Evolutionary conservation across 2,113 vertebrate genomes (phyloP).

Genomic region (Seriola aureovittata): DNA sequence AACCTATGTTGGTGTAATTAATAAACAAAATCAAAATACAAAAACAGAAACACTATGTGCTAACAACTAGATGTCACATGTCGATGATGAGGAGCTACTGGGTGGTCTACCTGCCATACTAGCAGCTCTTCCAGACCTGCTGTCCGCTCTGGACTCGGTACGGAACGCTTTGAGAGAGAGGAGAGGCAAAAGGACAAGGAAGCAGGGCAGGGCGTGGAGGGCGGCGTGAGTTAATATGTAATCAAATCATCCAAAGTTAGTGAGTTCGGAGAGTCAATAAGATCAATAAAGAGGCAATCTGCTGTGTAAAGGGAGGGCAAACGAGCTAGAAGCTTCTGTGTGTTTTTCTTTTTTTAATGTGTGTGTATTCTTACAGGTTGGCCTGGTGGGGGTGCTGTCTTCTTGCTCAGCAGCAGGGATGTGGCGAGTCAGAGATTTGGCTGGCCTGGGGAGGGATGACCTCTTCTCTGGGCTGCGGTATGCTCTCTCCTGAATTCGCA

Average conservation of each 20-base stretch:
- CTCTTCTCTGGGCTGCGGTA: slow-evolving; percentile 94
- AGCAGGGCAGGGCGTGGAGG: slow-evolving; percentile 11
- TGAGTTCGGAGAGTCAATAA: neutral
- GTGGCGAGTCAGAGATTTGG: slow-evolving; percentile 92
- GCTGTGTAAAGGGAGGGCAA: neutral
- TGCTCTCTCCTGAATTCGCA: slow-evolving; percentile 86
- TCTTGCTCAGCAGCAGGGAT: slow-evolving; percentile 90
- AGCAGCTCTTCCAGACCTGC: slow-evolving; percentile 76
- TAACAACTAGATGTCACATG: neutral
- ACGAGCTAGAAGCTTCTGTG: neutral
- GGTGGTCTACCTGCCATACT: slow-evolving; percentile 79
- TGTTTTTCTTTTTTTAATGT: neutral
- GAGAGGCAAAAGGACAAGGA: slow-evolving; percentile 15
- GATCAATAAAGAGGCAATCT: neutral
- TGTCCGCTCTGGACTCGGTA: slow-evolving; percentile 75
- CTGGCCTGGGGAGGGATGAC: slow-evolving; percentile 93
- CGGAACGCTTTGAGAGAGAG: slow-evolving; percentile 75
- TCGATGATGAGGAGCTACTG: slow-evolving; percentile 42
- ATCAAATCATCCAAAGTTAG: neutral
- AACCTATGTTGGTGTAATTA: neutral
- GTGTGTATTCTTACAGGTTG: slow-evolving; percentile 87
- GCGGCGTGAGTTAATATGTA: slow-evolving; percentile 6
- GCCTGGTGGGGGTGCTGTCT: slow-evolving; percentile 88
- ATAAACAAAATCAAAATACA: neutral
- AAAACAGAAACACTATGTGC: neutral